phyloP scores from a whole-genome alignment of 2,888 invertebrate species.

The Stenolophus ochropezus region DNA sequence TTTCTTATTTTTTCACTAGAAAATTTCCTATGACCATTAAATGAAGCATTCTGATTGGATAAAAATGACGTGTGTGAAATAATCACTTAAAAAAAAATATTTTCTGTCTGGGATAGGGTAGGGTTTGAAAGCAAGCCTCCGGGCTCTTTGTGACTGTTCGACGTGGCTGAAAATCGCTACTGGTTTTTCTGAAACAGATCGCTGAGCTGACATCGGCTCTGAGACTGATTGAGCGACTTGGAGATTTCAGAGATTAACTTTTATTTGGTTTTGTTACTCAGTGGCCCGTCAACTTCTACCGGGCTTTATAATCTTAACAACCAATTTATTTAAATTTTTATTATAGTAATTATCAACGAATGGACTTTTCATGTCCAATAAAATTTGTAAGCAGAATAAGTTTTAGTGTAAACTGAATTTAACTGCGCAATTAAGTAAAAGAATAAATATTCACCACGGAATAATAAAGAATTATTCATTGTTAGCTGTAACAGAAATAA shows the following conservation, averaged over 20 bases:
- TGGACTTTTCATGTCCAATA: constrained; percentile 36
- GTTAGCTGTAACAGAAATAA: too few species aligned
- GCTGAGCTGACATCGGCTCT: neutral
- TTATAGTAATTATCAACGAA: constrained; percentile 33
- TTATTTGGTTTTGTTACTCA: constrained; percentile 34
- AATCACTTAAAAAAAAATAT: neutral
- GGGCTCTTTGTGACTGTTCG: constrained; percentile 31
- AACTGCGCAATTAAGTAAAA: neutral
- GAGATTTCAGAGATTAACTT: constrained; percentile 43
- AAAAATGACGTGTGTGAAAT: too few species aligned
- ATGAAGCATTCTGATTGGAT: too few species aligned
- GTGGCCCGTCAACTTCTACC: constrained; percentile 16
- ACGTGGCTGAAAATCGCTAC: constrained; percentile 47
- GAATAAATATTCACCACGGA: neutral
- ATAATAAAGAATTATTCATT: neutral
- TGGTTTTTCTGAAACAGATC: constrained; percentile 43
- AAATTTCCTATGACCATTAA: too few species aligned
- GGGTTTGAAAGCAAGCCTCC: neutral
- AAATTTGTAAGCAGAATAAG: neutral
- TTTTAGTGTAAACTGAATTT: neutral
- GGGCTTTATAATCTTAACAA: constrained; percentile 18
- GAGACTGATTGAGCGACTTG: constrained; percentile 32
- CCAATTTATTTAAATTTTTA: constrained; percentile 37
- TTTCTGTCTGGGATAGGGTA: neutral
- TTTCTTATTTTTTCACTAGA: too few species aligned